Evolutionary conservation across 1,140 invertebrate genomes (phyloP).

Genomic region (Drosophila kepulauana): DNA sequence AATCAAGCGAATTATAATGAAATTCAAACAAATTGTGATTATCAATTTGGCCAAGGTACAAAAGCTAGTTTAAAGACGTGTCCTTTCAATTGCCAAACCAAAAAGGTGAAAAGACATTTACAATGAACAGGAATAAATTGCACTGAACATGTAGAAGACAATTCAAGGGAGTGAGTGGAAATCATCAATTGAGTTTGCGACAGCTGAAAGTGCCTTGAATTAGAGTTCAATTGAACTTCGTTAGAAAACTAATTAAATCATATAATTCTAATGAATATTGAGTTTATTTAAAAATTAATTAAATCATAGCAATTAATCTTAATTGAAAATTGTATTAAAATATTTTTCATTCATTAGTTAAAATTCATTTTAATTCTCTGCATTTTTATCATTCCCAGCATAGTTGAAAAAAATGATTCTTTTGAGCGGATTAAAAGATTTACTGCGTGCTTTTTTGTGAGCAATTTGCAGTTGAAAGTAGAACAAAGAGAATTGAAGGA

Average conservation of each 20-base stretch:
- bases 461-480: not conserved
- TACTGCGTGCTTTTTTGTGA: not conserved
- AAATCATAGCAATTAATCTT: not conserved
- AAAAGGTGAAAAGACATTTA: conserved; percentile 19
- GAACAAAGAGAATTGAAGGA: not conserved
- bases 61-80: conserved; percentile 12
- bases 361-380: not conserved
- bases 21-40: conserved; percentile 66
- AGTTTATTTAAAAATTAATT: not conserved
- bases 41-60: conserved; percentile 54
- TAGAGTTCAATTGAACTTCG: too few species aligned
- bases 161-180: conserved; percentile 14
- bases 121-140: conserved; percentile 35
- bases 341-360: too few species aligned
- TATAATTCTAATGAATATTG: not conserved
- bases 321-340: too few species aligned
- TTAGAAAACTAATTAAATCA: not conserved
- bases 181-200: not conserved
- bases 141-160: conserved; percentile 28
- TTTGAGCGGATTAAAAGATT: not conserved
- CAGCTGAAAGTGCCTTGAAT: not conserved
- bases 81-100: not conserved
- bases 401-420: not conserved
- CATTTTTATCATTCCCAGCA: not conserved
- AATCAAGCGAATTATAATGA: conserved; percentile 63